Conservation (phyloP, 2,113 vertebrate species). For the Aix galericulata region DNA sequence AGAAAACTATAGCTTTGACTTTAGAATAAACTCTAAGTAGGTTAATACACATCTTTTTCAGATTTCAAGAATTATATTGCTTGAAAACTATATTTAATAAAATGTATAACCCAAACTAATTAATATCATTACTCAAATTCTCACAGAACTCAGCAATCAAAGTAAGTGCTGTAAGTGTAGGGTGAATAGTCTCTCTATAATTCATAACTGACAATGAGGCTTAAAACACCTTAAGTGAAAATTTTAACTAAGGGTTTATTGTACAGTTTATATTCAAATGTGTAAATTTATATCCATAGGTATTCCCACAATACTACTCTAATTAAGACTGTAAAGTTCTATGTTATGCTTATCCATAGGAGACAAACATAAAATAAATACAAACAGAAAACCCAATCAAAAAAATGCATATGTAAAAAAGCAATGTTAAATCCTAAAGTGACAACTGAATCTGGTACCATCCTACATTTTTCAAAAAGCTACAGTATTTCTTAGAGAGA, state of each 20-base stretch:
- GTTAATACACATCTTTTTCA: background rate
- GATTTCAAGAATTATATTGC: conserved; percentile 17
- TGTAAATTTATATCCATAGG: background rate
- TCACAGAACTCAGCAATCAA: conserved; percentile 29
- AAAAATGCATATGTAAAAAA: background rate
- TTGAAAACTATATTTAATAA: conserved; percentile 43
- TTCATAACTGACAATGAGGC: background rate
- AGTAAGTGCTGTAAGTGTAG: conserved; percentile 33
- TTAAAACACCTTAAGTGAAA: background rate
- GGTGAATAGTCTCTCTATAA: background rate
- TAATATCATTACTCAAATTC: conserved; percentile 5
- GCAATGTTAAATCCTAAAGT: background rate
- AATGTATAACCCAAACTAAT: conserved; percentile 34
- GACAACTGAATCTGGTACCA: background rate
- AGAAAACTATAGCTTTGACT: background rate
- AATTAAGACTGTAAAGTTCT: background rate
- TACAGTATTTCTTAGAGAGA: background rate
- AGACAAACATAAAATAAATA: background rate
- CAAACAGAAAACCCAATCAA: background rate
- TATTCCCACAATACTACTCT: background rate
- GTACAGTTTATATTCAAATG: background rate
- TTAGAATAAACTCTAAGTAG: background rate
- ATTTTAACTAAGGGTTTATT: background rate
- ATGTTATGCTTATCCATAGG: background rate
- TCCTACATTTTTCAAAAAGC: background rate